phyloP scores from a whole-genome alignment of 2,888 invertebrate species.

The Pycnomerus fuliginosus region DNA sequence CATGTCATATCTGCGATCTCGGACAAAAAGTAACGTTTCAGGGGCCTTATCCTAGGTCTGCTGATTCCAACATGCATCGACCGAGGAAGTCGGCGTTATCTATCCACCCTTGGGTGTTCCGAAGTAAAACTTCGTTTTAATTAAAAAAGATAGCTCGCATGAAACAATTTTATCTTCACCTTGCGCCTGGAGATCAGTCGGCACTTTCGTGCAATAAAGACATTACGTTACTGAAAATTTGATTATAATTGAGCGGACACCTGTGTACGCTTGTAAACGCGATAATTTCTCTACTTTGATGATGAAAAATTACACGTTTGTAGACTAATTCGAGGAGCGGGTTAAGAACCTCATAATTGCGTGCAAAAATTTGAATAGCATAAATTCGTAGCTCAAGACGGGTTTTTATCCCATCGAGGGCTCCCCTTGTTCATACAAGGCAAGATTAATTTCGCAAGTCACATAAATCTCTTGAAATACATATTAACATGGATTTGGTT shows the following conservation, averaged over 20 bases:
- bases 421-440: slow-evolving; percentile 13
- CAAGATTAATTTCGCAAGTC: slow-evolving; percentile 39
- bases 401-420: background rate
- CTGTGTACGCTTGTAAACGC: slow-evolving; percentile 26
- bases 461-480: slow-evolving; percentile 45
- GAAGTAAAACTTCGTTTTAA: background rate
- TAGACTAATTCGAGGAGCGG: slow-evolving; percentile 8
- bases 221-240: slow-evolving; percentile 34
- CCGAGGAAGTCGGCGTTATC: too few species aligned
- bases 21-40: slow-evolving; percentile 14
- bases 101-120: slow-evolving; percentile 1
- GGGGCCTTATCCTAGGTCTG: background rate
- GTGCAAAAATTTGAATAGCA: too few species aligned
- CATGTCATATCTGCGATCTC: slow-evolving; percentile 22
- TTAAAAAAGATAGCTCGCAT: background rate
- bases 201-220: slow-evolving; percentile 33
- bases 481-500: slow-evolving; percentile 48
- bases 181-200: background rate
- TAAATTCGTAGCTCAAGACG: too few species aligned
- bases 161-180: background rate
- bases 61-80: slow-evolving; percentile 8
- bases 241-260: slow-evolving; percentile 34
- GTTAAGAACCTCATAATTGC: slow-evolving; percentile 15
- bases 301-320: slow-evolving; percentile 17
- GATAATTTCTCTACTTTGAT: slow-evolving; percentile 30